Base-by-base conservation (phyloP, 2,888 invertebrate species). In the Silvanus unidentatus region DNA sequence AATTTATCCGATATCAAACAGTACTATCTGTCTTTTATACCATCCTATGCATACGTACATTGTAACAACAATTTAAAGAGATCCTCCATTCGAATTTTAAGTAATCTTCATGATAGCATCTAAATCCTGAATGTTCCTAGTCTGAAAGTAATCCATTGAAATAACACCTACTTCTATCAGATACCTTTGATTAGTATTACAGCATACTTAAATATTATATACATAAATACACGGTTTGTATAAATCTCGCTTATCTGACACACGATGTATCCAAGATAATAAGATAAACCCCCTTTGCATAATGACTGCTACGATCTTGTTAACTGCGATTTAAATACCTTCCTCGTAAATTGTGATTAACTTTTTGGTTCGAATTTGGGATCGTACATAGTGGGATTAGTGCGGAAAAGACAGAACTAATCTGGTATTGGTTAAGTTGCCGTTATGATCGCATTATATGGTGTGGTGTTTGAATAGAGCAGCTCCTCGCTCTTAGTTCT, bases 241-340 rank as follows among this genome's bases (percentile, higher is more conserved):
- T 48, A 48, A 48, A 48, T 48, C 48, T 48, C 42, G 12, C 41
- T 27, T 41, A 48, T 48, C 49, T 32, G 48, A 52, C 52, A 49
- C 45, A 43, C 44, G n/a, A n/a, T n/a, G n/a, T n/a, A n/a, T n/a
- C n/a, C n/a, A n/a, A n/a, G n/a, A n/a, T 50, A 50, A 53, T 47
- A 45, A 48, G 49, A 51, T 53, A 51, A 53, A 50, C 50, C 53
- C 48, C 38, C 28, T 32, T 43, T 43, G 45, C 45, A 32, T 41
- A 51, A 51, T 49, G 49, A 47, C 48, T n/a, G n/a, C n/a, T 48
- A 44, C 50, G 52, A 54, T 54, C 54, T 50, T 49, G 54, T 54
- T 54, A 54, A 54, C 47, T 46, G 45, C 45, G 43, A 50, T 54
- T 54, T 44, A 52, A 54, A 54, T 52, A 52, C 42, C 44, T 43